Conservation (phyloP, 2,888 invertebrate species). For the Heteromurus nitidus region DNA sequence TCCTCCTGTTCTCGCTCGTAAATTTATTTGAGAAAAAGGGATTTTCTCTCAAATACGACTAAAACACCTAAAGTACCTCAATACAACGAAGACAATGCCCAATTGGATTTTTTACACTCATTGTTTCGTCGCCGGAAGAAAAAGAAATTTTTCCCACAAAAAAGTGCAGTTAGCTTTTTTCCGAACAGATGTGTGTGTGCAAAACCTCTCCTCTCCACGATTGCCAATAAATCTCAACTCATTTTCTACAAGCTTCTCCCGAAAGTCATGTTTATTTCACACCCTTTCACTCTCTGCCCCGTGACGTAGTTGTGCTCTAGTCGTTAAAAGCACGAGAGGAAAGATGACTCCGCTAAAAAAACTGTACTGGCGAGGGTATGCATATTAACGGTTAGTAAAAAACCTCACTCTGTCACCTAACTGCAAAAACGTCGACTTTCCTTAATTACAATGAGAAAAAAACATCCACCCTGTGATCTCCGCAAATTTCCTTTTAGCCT, state of each 20-base stretch:
- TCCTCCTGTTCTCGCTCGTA: too few relatives aligned
- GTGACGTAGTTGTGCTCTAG: too few relatives aligned
- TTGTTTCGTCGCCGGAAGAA: conserved; percentile 22
- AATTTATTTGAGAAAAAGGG: too few relatives aligned
- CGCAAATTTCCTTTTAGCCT: too few relatives aligned
- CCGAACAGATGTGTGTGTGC: background rate
- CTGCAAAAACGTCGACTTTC: background rate
- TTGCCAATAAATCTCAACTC: conserved; percentile 30
- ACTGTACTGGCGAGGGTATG: too few relatives aligned
- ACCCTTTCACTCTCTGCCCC: background rate
- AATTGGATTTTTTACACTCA: conserved; percentile 15
- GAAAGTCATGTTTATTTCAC: background rate
- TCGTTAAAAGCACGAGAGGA: too few relatives aligned
- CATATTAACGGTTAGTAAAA: too few relatives aligned
- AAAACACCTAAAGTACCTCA: background rate
- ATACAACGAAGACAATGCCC: conserved; percentile 17
- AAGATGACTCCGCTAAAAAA: too few relatives aligned
- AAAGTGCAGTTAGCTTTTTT: conserved; percentile 21
- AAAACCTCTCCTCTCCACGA: too few relatives aligned
- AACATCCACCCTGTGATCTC: conserved; percentile 14
- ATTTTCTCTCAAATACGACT: too few relatives aligned
- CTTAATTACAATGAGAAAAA: conserved; percentile 9
- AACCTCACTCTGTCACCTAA: too few relatives aligned
- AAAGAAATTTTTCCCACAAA: background rate
- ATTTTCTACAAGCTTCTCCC: background rate